Percentiles rank a stretch among this genome's conserved stretches.
phyloP scores from a whole-genome alignment of 1,140 invertebrate genomes.

The Danaus plexippus region DNA sequence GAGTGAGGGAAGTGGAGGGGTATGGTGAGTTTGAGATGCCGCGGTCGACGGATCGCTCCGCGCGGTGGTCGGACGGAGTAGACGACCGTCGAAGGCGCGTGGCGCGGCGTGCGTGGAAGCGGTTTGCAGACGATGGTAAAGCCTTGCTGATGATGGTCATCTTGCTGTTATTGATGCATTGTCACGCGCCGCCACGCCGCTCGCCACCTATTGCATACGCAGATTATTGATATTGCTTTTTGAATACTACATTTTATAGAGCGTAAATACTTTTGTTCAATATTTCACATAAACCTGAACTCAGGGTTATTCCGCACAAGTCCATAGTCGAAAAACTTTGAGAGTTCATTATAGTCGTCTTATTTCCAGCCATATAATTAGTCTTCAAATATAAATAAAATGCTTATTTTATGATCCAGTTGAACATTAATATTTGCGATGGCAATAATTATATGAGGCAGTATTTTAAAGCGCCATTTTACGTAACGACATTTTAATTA shows the following conservation, averaged over 20 bases:
- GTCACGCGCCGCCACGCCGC: slow-evolving; percentile 64
- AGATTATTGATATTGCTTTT: too few relatives aligned
- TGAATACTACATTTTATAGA: too few relatives aligned
- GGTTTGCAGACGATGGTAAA: slow-evolving; percentile 16
- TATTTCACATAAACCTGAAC: too few relatives aligned
- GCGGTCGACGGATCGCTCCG: slow-evolving; percentile 49
- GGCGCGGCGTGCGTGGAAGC: slow-evolving; percentile 32
- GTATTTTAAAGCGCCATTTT: slow-evolving; percentile 40
- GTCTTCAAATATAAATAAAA: slow-evolving; percentile 13
- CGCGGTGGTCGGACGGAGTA: slow-evolving; percentile 47
- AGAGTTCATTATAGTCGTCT: slow-evolving; percentile 7
- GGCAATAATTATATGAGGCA: slow-evolving; percentile 38
- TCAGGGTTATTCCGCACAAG: too few relatives aligned
- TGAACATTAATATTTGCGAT: slow-evolving; percentile 35
- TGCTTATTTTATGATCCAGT: slow-evolving; percentile 18
- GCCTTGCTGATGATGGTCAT: slow-evolving; percentile 18
- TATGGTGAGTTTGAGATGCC: slow-evolving; percentile 42
- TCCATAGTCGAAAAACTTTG: too few relatives aligned
- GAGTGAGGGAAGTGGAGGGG: slow-evolving; percentile 25
- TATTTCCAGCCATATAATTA: slow-evolving; percentile 8
- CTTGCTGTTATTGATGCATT: slow-evolving; percentile 11
- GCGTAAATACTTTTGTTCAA: too few relatives aligned
- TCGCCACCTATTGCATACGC: slow-evolving; percentile 49
- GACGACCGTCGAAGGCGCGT: slow-evolving; percentile 43
- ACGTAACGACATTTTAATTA: slow-evolving; percentile 56